Evolutionary conservation across 2,113 vertebrate species (phyloP).

Genomic region (Propithecus coquereli): DNA sequence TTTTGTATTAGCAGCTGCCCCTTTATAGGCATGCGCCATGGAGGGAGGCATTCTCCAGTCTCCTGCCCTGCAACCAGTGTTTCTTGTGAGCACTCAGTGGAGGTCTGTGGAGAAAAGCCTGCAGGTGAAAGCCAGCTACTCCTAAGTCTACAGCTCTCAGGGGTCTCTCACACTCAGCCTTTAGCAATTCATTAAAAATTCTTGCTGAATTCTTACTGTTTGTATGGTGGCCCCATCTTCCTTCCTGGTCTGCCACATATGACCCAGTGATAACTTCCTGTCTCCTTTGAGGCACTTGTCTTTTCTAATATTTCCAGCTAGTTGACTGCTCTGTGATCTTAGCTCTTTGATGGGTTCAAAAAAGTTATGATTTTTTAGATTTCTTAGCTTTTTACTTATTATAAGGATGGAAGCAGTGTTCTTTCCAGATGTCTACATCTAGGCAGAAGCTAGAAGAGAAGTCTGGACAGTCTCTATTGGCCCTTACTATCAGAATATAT

Average conservation of each 20-base stretch:
- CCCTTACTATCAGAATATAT: neutral
- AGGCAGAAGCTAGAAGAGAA: neutral
- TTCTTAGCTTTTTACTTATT: neutral
- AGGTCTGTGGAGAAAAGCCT: neutral
- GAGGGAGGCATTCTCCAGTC: neutral
- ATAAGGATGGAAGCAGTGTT: neutral
- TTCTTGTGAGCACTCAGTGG: neutral
- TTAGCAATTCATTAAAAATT: conserved; percentile 12
- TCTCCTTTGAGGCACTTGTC: neutral
- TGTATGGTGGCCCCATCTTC: neutral
- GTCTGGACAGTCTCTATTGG: neutral
- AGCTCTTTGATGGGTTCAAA: neutral
- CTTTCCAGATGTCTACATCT: neutral
- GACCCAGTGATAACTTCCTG: neutral
- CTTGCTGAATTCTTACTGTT: conserved; percentile 2
- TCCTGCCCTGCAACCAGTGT: neutral
- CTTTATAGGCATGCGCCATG: neutral
- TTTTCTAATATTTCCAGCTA: neutral
- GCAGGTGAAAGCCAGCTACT: neutral
- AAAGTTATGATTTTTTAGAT: conserved; percentile 7
- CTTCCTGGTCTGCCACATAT: neutral
- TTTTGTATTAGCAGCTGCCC: neutral
- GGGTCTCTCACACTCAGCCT: neutral
- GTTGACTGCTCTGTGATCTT: neutral
- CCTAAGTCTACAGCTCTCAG: neutral